phyloP scores from a whole-genome alignment of 1,140 invertebrate species.

The Orchestia grillus region DNA sequence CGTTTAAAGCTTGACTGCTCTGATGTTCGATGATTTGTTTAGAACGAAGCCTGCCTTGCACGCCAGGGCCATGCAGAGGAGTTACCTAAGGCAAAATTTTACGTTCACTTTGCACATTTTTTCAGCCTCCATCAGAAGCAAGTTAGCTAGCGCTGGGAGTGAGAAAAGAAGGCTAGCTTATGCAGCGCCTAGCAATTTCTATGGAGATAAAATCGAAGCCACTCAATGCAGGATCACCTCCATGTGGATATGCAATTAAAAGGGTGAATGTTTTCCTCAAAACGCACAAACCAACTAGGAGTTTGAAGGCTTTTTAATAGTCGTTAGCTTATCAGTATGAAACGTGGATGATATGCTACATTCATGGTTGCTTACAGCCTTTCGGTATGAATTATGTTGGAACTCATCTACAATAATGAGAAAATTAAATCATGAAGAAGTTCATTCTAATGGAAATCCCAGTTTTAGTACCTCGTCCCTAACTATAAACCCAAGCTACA shows the following conservation, averaged over 20 bases:
- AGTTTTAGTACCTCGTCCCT: no score
- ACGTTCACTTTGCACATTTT: conserved; percentile 13
- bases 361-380: background rate
- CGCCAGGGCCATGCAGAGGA: background rate
- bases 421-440: no score
- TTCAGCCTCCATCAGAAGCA: conserved; percentile 25
- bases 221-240: background rate
- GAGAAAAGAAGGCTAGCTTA: background rate
- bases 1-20: background rate
- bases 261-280: background rate
- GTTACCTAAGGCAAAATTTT: background rate
- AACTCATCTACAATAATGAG: background rate
- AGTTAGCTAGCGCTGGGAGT: background rate
- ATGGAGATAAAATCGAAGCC: background rate
- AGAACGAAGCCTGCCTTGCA: background rate
- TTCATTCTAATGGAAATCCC: no score
- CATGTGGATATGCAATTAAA: conserved; percentile 17
- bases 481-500: no score
- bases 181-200: conserved; percentile 31
- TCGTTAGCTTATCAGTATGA: no score
- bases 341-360: no score
- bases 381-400: background rate
- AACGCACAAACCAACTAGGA: background rate
- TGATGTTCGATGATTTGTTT: background rate
- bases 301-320: no score